phyloP scores from a whole-genome alignment of 2,888 invertebrate species.

The Spatulosminthurus flaviceps region DNA sequence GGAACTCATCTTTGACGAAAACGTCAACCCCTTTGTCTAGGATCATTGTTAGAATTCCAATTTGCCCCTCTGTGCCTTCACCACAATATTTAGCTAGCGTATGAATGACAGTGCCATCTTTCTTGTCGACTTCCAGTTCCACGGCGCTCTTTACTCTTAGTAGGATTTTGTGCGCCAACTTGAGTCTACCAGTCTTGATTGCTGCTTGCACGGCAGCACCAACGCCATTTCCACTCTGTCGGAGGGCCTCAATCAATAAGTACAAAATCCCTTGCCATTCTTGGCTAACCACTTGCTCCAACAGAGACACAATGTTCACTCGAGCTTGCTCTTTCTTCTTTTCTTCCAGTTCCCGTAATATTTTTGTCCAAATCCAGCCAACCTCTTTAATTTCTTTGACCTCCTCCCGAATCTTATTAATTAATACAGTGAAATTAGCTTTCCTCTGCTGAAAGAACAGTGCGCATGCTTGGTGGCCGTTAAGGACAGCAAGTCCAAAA shows the following conservation, averaged over 20 bases:
- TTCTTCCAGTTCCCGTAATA: constrained; percentile 31
- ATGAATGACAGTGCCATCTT: constrained; percentile 67
- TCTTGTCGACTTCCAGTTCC: constrained; percentile 62
- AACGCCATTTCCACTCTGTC: constrained; percentile 65
- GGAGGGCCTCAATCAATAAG: constrained; percentile 67
- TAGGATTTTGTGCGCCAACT: constrained; percentile 67
- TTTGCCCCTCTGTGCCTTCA: background rate
- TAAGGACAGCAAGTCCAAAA: constrained; percentile 67
- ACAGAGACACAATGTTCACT: constrained; percentile 52
- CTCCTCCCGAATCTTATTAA: background rate
- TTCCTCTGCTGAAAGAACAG: constrained; percentile 60
- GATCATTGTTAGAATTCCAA: constrained; percentile 62
- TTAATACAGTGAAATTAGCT: constrained; percentile 51
- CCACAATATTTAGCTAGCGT: constrained; percentile 65
- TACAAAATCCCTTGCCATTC: constrained; percentile 69
- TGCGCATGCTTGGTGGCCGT: constrained; percentile 67
- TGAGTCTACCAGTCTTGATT: constrained; percentile 66
- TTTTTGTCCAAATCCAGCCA: constrained; percentile 4
- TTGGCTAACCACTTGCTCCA: constrained; percentile 66
- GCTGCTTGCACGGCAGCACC: constrained; percentile 67
- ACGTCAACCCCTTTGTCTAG: constrained; percentile 66
- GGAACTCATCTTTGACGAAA: constrained; percentile 65
- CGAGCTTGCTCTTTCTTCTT: constrained; percentile 30
- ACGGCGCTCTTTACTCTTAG: constrained; percentile 64
- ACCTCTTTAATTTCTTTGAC: background rate